Evolutionary conservation across 2,888 invertebrate species (phyloP).

Genomic region (Ormia ochracea): DNA sequence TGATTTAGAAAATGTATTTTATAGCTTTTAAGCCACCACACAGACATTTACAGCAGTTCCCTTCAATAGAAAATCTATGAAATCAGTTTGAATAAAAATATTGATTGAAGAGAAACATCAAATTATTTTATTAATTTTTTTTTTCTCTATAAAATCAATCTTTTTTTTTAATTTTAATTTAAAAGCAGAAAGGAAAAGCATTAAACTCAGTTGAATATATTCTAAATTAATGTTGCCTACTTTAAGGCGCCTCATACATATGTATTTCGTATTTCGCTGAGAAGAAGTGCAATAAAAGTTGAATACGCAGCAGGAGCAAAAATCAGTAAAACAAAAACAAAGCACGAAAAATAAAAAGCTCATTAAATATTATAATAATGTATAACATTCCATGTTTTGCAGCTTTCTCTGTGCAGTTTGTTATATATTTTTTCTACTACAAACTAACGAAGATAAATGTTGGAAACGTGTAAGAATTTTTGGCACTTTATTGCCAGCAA

Average conservation of each 20-base stretch:
- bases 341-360: conserved; percentile 17
- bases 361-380: conserved; percentile 42
- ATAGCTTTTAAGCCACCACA: too few species aligned
- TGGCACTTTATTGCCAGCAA: conserved; percentile 31
- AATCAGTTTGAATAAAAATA: too few species aligned
- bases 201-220: neutral
- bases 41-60: too few species aligned
- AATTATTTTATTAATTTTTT: too few species aligned
- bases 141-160: too few species aligned
- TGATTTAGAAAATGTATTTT: too few species aligned
- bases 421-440: conserved; percentile 3
- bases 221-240: neutral
- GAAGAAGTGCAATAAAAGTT: neutral
- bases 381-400: neutral
- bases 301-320: neutral
- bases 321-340: neutral
- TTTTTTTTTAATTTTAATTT: neutral
- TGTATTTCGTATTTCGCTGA: neutral
- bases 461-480: conserved; percentile 52
- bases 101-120: too few species aligned
- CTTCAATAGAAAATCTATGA: too few species aligned
- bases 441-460: conserved; percentile 61
- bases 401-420: neutral
- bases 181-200: neutral
- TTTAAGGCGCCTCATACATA: too few species aligned